Evolutionary conservation across 2,113 vertebrate species (phyloP).

Genomic region (Ictidomys tridecemlineatus): DNA sequence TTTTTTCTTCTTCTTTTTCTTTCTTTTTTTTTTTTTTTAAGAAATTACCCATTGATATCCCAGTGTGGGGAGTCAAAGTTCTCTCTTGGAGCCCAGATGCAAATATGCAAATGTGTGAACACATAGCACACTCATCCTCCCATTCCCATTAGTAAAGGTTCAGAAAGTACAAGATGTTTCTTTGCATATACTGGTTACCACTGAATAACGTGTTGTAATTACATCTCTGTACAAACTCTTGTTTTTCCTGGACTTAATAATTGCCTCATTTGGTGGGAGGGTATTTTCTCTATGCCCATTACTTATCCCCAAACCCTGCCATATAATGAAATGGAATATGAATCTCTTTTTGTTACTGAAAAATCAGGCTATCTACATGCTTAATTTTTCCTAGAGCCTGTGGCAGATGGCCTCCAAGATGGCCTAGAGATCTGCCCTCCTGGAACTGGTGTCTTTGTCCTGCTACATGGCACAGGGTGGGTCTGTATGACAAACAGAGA

Average conservation of each 20-base stretch:
- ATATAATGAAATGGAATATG: background rate
- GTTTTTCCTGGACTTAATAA: background rate
- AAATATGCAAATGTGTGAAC: too few species aligned
- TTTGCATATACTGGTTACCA: background rate
- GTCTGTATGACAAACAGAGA: rapidly evolving
- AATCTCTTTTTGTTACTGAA: background rate
- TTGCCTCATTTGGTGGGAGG: background rate
- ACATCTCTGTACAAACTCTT: background rate
- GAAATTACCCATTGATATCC: background rate
- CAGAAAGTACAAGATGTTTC: background rate
- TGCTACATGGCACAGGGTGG: rapidly evolving
- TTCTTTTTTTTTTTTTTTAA: too few species aligned
- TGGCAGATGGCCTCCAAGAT: background rate
- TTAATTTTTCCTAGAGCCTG: background rate
- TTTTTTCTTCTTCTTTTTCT: too few species aligned
- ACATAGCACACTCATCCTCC: background rate
- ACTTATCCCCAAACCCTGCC: background rate
- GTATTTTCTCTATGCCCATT: background rate
- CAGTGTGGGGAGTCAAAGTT: too few species aligned
- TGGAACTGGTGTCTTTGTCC: background rate
- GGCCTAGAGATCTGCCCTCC: rapidly evolving
- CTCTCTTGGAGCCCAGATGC: background rate
- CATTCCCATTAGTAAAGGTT: too few species aligned
- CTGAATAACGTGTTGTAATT: background rate
- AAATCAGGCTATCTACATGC: background rate